A percentile compares a stretch with the other conserved stretches of the same genome.
phyloP scores from a whole-genome alignment of 1,140 invertebrate species.

The Pinna nobilis region DNA sequence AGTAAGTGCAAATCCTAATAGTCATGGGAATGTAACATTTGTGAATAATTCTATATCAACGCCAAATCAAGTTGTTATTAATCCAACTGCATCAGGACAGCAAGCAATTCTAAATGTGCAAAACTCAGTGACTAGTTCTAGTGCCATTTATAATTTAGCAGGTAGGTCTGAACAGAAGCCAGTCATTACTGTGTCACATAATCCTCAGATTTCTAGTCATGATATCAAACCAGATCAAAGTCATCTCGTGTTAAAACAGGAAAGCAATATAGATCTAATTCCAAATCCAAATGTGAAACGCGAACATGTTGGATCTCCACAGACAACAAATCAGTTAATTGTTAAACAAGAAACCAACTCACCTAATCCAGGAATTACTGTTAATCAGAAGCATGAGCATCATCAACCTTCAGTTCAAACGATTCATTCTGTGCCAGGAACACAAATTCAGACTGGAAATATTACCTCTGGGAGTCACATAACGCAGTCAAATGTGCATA shows the following conservation, averaged over 20 bases:
- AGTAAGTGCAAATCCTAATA: slow-evolving; percentile 17
- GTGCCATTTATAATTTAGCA: slow-evolving; percentile 8
- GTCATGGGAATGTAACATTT: background rate
- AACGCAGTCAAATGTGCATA: slow-evolving; percentile 50
- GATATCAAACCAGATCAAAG: slow-evolving; percentile 25
- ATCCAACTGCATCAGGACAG: background rate
- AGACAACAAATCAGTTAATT: background rate
- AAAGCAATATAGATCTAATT: too few relatives aligned
- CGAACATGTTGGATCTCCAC: slow-evolving; percentile 14
- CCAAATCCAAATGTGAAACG: slow-evolving; percentile 23
- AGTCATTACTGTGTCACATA: slow-evolving; percentile 9
- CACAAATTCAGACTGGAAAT: too few relatives aligned
- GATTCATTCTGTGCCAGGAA: slow-evolving; percentile 41
- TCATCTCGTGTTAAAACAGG: slow-evolving; percentile 1
- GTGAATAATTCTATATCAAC: slow-evolving; percentile 7
- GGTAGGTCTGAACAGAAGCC: slow-evolving; percentile 20
- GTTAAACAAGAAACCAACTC: slow-evolving; percentile 30
- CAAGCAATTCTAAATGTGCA: slow-evolving; percentile 10
- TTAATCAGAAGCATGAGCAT: slow-evolving; percentile 2
- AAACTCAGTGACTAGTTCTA: slow-evolving; percentile 1
- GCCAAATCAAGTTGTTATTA: slow-evolving; percentile 19
- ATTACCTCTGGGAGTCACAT: too few relatives aligned
- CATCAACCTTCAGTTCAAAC: slow-evolving; percentile 17
- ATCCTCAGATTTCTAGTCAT: slow-evolving; percentile 16
- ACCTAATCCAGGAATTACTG: slow-evolving; percentile 13